Evolutionary conservation across 1,140 invertebrate species (phyloP).

Genomic region (Carposina sasakii): DNA sequence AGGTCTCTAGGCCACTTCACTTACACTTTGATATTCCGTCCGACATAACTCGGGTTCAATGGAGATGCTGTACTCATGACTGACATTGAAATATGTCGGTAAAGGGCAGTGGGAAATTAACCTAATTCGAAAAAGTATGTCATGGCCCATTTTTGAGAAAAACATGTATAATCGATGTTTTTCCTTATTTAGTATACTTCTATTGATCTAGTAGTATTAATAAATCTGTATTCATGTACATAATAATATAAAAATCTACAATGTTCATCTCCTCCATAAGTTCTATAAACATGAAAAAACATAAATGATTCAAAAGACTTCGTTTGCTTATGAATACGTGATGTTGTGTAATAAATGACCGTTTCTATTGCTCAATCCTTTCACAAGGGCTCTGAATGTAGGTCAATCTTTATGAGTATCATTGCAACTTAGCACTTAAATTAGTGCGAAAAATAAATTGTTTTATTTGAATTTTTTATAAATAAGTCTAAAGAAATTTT

Average conservation of each 20-base stretch:
- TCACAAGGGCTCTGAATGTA: slow-evolving; percentile 70
- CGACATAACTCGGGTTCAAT: slow-evolving; percentile 66
- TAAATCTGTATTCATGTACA: no score
- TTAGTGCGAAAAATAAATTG: no score
- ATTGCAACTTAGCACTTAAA: slow-evolving; percentile 41
- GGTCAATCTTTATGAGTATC: slow-evolving; percentile 66
- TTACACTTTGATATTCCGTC: slow-evolving; percentile 69
- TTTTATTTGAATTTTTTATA: no score
- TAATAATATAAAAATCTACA: no score
- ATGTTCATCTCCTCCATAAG: no score
- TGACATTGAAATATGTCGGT: slow-evolving; percentile 72
- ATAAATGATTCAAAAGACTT: slow-evolving; percentile 61
- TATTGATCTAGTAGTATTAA: no score
- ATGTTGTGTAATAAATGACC: slow-evolving; percentile 72
- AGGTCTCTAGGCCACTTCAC: slow-evolving; percentile 72
- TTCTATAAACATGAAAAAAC: no score
- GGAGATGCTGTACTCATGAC: slow-evolving; percentile 67
- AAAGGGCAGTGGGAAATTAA: slow-evolving; percentile 68
- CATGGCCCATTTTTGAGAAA: slow-evolving; percentile 48
- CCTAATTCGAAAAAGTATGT: slow-evolving; percentile 58
- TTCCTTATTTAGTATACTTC: no score
- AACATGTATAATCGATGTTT: slow-evolving; percentile 11
- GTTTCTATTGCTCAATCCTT: slow-evolving; percentile 73
- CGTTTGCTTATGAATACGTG: slow-evolving; percentile 66
- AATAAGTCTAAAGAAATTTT: slow-evolving; percentile 5